These are phyloP conservation scores for Festucalex cinctus DNA, from an alignment of 2,113 vertebrate species.

Conservation along the genomic window DNA sequence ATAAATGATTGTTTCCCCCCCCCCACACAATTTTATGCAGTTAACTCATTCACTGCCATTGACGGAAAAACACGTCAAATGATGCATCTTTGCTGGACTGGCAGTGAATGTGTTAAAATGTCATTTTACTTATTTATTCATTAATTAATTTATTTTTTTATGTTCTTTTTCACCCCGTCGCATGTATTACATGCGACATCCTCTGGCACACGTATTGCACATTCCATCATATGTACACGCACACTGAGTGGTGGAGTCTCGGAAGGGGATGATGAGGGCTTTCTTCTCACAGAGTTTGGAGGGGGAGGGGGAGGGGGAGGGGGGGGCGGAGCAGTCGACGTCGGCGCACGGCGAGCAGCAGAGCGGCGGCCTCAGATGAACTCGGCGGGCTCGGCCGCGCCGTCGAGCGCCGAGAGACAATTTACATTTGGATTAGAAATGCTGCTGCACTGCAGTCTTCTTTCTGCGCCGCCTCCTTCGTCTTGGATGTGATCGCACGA, in stretches of 20 bases:
- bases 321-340: constrained; percentile 29
- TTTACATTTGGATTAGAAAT: constrained; percentile 59
- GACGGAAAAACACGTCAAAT: too few species aligned
- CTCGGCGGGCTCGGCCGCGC: constrained; percentile 19
- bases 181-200: not conserved
- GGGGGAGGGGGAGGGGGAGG: not conserved
- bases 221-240: not conserved
- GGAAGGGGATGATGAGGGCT: constrained; percentile 22
- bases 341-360: constrained; percentile 34
- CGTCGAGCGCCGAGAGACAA: constrained; percentile 33
- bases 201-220: not conserved
- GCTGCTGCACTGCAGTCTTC: constrained; percentile 34
- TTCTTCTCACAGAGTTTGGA: constrained; percentile 2
- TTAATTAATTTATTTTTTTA: too few species aligned
- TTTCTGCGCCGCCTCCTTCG: not conserved
- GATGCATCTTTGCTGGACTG: too few species aligned
- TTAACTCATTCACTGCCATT: too few species aligned
- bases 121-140: too few species aligned
- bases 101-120: too few species aligned
- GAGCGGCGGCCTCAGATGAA: constrained; percentile 54
- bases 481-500: not conserved
- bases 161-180: too few species aligned
- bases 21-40: too few species aligned
- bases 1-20: too few species aligned
- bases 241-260: constrained; percentile 29